Conservation (phyloP, 2,888 invertebrate genomes). For the Acrobasis suavella region DNA sequence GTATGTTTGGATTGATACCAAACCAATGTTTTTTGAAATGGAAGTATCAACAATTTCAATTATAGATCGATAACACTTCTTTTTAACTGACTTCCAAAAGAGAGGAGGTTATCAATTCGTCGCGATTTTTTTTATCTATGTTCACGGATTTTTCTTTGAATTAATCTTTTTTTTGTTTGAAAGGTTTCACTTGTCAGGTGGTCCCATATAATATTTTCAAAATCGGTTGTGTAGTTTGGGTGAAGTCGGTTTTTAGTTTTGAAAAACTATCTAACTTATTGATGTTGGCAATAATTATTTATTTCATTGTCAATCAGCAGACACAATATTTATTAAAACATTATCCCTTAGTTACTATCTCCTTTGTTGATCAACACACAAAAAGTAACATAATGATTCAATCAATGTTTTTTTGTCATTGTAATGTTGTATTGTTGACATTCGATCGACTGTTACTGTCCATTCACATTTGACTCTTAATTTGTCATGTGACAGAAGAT, state of each 20-base stretch:
- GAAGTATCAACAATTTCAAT: conserved; percentile 5
- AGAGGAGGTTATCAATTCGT: too few relatives aligned
- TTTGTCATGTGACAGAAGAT: neutral
- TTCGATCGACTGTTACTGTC: neutral
- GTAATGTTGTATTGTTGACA: conserved; percentile 1
- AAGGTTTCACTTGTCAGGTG: too few relatives aligned
- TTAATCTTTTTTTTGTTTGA: too few relatives aligned
- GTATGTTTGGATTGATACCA: neutral
- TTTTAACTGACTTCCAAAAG: too few relatives aligned
- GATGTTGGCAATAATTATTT: conserved; percentile 3
- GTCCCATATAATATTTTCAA: too few relatives aligned
- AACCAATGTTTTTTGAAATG: neutral
- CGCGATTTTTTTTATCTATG: too few relatives aligned
- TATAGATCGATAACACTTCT: conserved; percentile 5
- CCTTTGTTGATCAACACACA: conserved; percentile 11
- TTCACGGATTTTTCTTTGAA: too few relatives aligned
- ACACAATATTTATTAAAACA: neutral
- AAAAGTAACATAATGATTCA: conserved; percentile 13
- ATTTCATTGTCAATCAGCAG: conserved; percentile 1
- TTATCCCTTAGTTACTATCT: conserved; percentile 9
- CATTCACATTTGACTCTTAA: neutral
- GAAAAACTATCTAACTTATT: too few relatives aligned
- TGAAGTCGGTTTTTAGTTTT: too few relatives aligned
- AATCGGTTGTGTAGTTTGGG: too few relatives aligned
- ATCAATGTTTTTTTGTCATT: conserved; percentile 12